Evolutionary conservation across 2,888 invertebrate species (phyloP), one percentile per base, ranked within the genome.

Genomic region (Odontothrips loti): DNA sequence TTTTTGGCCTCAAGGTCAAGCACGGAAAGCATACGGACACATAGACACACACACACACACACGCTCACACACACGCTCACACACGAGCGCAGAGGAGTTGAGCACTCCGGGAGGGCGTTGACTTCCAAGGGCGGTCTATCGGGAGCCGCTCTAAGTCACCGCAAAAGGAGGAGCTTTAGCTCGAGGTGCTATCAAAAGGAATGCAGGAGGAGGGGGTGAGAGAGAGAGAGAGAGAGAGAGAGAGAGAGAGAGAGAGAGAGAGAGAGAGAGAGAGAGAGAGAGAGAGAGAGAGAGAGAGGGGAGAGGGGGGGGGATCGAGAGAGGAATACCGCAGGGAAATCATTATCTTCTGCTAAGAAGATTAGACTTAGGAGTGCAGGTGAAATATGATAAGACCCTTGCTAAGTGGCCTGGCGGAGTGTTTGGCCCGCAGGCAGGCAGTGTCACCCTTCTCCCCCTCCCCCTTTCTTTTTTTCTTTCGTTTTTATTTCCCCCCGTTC

Each of bases 341-440:
- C 68, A 75, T 75, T 27, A 75, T 75, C 68, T 23, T 27, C 68
- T 27, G 68, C 68, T 75, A 75, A 75, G 68, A 75, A 75, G 68
- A 75, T 75, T 75, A 75, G 68, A 75, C 68, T 75, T 75, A 75
- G 68, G 68, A 75, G 68, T 75, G 68, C 68, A 75, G 68, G 68
- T 75, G 68, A 75, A 75, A 75, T 75, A 75, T 75, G 68, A 75
- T 75, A 75, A 75, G 68, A 75, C 68, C 23, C 68, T 75, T 27
- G 68, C 68, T 75, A 75, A 75, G 68, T 75, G 68, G 68, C 23
- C 68, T 27, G 68, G 11, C 11, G 23, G 68, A 75, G 23, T 23
- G 23, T 23, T 23, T 12, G 23, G 68, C 68, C 68, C 68, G 68
- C 68, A 27, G 68, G 23, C 68, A 75, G 4, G 34, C 34, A 2